Evolutionary conservation across 2,113 vertebrate genomes (phyloP).

Genomic region (Lathamus discolor): DNA sequence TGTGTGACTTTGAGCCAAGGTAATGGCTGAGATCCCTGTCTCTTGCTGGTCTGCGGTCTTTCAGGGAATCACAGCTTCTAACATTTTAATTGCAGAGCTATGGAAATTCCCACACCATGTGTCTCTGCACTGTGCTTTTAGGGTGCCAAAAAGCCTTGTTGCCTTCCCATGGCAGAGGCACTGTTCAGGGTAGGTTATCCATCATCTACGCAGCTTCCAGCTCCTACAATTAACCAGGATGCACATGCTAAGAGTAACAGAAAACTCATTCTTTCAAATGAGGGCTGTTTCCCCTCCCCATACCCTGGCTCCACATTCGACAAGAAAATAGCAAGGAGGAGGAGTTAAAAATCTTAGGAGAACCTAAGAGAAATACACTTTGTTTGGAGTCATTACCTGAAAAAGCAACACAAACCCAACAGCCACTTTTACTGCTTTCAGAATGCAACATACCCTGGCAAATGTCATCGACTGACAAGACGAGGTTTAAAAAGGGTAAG

Average conservation of each 20-base stretch:
- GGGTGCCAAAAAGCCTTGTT: not conserved
- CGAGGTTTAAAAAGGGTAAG: not conserved
- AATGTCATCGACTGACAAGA: not conserved
- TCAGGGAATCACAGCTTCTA: not conserved
- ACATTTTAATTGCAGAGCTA: not conserved
- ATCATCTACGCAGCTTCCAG: not conserved
- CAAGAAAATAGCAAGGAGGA: not conserved
- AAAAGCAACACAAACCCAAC: not conserved
- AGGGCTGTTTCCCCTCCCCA: not conserved
- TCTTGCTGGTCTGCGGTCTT: not conserved
- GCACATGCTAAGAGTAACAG: not conserved
- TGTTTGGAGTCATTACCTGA: not conserved
- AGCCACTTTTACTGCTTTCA: not conserved
- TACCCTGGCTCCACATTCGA: not conserved
- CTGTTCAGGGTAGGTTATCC: not conserved
- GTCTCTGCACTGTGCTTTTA: not conserved
- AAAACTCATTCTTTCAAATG: not conserved
- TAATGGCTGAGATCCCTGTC: not conserved
- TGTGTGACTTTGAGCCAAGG: not conserved
- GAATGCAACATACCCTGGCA: not conserved
- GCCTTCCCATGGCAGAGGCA: rapidly evolving
- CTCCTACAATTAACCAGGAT: not conserved
- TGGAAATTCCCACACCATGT: not conserved
- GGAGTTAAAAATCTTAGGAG: not conserved
- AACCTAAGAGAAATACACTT: not conserved